Conservation (phyloP, 2,797 vertebrate species). For the Scolopax rusticola region DNA sequence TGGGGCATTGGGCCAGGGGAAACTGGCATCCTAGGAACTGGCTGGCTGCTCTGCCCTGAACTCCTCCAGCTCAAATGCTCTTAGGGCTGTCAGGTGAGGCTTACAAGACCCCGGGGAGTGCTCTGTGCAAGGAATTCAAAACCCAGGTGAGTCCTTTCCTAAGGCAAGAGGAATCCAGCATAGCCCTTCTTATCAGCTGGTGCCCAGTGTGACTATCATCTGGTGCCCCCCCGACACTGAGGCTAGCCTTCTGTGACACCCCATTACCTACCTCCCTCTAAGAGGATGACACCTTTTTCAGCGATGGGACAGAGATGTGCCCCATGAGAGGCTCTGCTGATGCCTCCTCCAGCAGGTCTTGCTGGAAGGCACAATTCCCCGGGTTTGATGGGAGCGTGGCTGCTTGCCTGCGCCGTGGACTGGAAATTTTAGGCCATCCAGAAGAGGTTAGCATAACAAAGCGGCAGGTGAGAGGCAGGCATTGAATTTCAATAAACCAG, state of each 20-base stretch:
- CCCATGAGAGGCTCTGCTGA: accelerated
- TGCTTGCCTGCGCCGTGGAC: neutral
- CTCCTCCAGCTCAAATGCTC: accelerated
- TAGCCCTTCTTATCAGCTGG: neutral
- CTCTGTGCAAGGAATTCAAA: neutral
- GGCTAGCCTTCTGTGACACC: neutral
- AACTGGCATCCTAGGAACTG: neutral
- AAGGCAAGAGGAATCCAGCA: accelerated
- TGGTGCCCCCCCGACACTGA: neutral
- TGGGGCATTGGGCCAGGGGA: neutral
- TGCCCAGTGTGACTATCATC: accelerated
- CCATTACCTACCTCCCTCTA: accelerated
- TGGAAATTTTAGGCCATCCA: neutral
- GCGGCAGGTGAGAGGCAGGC: neutral
- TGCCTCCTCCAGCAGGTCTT: neutral
- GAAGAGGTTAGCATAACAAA: slow-evolving; percentile 48
- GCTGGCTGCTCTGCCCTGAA: neutral
- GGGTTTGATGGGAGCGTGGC: neutral
- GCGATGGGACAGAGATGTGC: accelerated
- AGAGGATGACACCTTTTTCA: accelerated
- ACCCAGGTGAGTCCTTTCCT: accelerated
- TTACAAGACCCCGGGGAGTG: accelerated
- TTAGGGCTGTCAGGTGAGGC: accelerated
- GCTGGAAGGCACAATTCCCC: accelerated
- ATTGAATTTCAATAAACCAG: slow-evolving; percentile 65